A percentile compares a stretch with the other conserved stretches of the same genome.
These are phyloP conservation scores for Seladonia tumulorum DNA, from an alignment of 2,888 invertebrate genomes.

Conservation along the genomic window DNA sequence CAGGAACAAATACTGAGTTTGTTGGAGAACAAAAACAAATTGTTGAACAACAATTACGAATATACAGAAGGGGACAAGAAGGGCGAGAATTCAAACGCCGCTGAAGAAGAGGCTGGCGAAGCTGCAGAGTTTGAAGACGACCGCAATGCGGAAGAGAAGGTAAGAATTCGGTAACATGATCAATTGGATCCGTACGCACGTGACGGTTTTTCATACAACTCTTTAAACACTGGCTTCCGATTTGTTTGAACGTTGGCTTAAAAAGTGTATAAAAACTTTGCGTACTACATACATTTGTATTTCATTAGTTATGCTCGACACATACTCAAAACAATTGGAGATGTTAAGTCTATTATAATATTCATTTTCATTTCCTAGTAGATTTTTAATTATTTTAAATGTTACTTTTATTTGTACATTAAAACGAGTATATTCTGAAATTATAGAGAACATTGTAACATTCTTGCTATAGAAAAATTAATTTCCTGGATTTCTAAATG, in stretches of 20 bases:
- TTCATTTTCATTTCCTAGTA: background rate
- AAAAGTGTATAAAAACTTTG: background rate
- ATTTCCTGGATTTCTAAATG: background rate
- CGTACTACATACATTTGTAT: no score
- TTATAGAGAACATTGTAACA: background rate
- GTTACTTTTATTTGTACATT: background rate
- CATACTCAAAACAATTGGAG: background rate
- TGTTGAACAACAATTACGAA: slow-evolving; percentile 47
- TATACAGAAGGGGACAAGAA: slow-evolving; percentile 52
- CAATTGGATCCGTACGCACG: slow-evolving; percentile 52
- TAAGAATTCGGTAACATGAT: slow-evolving; percentile 59
- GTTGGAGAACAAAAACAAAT: slow-evolving; percentile 48
- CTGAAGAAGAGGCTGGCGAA: slow-evolving; percentile 34
- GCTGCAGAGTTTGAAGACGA: slow-evolving; percentile 33
- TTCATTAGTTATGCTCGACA: background rate
- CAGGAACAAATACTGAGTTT: slow-evolving; percentile 31
- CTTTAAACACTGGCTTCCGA: background rate
- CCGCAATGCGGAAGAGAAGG: slow-evolving; percentile 65
- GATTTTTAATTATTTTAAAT: background rate
- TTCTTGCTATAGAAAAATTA: background rate
- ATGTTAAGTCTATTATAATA: background rate
- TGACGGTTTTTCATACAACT: slow-evolving; percentile 31
- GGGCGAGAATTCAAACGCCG: slow-evolving; percentile 34
- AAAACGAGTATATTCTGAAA: background rate
- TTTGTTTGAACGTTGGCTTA: background rate